Conservation (phyloP, 2,797 vertebrate genomes). For the Bradypus variegatus region DNA sequence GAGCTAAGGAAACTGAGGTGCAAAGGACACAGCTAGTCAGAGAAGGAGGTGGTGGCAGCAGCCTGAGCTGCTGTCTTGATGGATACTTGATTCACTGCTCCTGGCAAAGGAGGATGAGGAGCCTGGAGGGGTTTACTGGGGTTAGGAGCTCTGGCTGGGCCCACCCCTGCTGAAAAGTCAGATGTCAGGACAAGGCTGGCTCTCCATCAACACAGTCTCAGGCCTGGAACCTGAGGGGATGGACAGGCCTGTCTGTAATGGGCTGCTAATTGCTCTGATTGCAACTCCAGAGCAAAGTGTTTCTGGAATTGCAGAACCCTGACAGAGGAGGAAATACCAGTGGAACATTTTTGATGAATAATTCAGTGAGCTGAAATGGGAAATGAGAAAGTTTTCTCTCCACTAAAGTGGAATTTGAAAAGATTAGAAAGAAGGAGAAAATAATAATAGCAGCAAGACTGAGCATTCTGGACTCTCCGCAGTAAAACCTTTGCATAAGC, state of each 20-base stretch:
- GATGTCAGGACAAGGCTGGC: background rate
- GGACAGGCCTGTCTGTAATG: constrained; percentile 60
- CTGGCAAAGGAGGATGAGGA: background rate
- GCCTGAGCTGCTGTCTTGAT: background rate
- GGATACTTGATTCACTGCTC: background rate
- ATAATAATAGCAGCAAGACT: constrained; percentile 28
- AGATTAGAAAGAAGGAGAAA: background rate
- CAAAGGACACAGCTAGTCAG: background rate
- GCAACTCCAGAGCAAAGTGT: constrained; percentile 61
- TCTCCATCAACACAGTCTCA: background rate
- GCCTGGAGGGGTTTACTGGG: background rate
- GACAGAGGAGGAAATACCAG: constrained; percentile 71
- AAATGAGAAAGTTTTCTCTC: constrained; percentile 70
- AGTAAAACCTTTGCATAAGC: background rate
- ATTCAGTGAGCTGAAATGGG: constrained; percentile 73
- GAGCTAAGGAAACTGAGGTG: background rate
- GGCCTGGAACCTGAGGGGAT: background rate
- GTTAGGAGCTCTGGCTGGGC: background rate
- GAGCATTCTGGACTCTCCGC: constrained; percentile 3
- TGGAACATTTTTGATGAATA: constrained; percentile 72
- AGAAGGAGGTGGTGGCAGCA: too few species aligned
- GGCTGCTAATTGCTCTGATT: constrained; percentile 73
- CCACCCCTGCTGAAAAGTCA: rapidly evolving
- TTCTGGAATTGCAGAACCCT: constrained; percentile 70
- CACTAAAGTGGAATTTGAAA: constrained; percentile 57